Conservation (phyloP, 2,888 invertebrate genomes). For the Phortica okadai region DNA sequence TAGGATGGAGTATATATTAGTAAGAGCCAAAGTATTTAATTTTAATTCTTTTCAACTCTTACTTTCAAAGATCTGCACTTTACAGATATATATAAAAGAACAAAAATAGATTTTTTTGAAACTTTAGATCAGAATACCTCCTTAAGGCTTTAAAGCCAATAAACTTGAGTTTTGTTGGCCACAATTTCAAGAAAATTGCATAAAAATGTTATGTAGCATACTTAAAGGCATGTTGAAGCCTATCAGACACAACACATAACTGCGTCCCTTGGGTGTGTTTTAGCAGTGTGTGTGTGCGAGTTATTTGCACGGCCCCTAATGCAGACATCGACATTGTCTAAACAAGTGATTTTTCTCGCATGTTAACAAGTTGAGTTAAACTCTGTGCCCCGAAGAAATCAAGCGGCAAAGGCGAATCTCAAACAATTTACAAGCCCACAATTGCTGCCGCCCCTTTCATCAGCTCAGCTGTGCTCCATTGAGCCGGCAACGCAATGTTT, state of each 20-base stretch:
- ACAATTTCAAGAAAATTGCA: constrained; percentile 1
- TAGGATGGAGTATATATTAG: no score
- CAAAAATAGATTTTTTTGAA: no score
- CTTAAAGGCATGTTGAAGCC: not conserved
- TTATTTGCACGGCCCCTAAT: not conserved
- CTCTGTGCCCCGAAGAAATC: not conserved
- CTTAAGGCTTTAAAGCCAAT: no score
- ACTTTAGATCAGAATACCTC: no score
- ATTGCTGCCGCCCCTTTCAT: constrained; percentile 23
- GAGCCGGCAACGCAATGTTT: not conserved
- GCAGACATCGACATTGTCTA: not conserved
- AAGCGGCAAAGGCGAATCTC: not conserved
- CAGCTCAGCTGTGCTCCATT: not conserved
- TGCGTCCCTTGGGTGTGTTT: constrained; percentile 3
- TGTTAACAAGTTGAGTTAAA: constrained; percentile 9
- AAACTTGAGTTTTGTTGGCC: not conserved
- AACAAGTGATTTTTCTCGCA: constrained; percentile 2
- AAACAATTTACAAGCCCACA: not conserved
- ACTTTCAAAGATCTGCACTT: no score
- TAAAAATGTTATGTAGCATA: not conserved
- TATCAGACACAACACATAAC: constrained; percentile 2
- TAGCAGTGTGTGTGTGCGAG: not conserved
- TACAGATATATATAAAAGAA: no score
- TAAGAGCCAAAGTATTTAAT: no score
- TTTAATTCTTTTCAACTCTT: no score